Percentiles rank a stretch among this genome's conserved stretches.
Evolutionary conservation across 2,888 invertebrate species (phyloP).

Genomic region (Trichopoda pennipes): DNA sequence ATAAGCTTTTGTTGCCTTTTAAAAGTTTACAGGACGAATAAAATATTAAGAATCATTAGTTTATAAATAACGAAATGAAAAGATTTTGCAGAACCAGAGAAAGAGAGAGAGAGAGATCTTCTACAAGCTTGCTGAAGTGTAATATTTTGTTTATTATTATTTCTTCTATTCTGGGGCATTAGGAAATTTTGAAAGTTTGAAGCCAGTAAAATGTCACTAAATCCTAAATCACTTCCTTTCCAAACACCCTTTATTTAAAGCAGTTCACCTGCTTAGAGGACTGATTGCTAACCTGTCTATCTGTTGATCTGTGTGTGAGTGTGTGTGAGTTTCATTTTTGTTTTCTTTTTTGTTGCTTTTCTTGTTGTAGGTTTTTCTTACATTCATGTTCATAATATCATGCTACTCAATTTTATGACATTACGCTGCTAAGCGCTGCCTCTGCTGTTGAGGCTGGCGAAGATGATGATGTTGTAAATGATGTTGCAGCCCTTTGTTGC

Average conservation of each 20-base stretch:
- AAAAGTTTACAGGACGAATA: no score
- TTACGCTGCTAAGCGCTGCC: constrained; percentile 45
- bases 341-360: constrained; percentile 2
- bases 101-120: no score
- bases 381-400: constrained; percentile 42
- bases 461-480: constrained; percentile 13
- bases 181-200: no score
- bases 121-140: no score
- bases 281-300: constrained; percentile 49
- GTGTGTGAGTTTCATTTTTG: constrained; percentile 11
- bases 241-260: constrained; percentile 47
- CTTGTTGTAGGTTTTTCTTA: constrained; percentile 46
- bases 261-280: constrained; percentile 63
- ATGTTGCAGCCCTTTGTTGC: constrained; percentile 38
- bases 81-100: no score
- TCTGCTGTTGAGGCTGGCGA: constrained; percentile 45
- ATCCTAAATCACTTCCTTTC: constrained; percentile 5
- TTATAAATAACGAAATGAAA: no score
- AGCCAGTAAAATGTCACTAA: not conserved
- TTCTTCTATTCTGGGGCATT: no score
- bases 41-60: no score
- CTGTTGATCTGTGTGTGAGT: constrained; percentile 18
- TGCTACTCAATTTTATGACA: constrained; percentile 66
- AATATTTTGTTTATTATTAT: no score
- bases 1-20: no score